A percentile compares a stretch with the other conserved stretches of the same genome.
Evolutionary conservation across 2,797 vertebrate species (phyloP).

Genomic region (Gorsachius magnificus): DNA sequence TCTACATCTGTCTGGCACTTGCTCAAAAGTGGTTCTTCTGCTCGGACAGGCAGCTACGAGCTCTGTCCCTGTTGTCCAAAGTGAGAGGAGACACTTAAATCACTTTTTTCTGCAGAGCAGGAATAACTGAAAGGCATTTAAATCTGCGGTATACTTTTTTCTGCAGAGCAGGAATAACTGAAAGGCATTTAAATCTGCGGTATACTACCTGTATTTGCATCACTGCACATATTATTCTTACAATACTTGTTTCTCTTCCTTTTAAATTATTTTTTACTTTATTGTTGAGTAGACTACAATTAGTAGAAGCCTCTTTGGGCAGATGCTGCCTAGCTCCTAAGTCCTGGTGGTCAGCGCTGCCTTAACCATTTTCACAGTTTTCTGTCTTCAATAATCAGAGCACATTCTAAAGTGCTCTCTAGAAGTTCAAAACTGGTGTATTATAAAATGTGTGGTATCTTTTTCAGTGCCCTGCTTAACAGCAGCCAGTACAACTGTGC

Average conservation of each 20-base stretch:
- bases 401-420: not conserved
- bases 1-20: rapidly evolving
- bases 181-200: not conserved
- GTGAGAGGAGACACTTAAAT: not conserved
- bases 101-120: not conserved
- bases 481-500: not conserved
- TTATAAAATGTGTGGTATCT: not conserved
- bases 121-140: not conserved
- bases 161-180: not conserved
- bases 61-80: too few species aligned
- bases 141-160: not conserved
- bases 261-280: not conserved
- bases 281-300: not conserved
- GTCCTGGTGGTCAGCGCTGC: not conserved
- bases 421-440: not conserved
- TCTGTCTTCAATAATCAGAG: not conserved
- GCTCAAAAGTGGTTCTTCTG: not conserved
- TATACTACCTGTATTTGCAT: not conserved
- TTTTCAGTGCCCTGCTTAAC: not conserved
- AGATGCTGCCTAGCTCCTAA: not conserved
- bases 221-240: not conserved
- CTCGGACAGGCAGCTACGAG: not conserved
- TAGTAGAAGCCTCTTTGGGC: not conserved
- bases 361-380: not conserved
- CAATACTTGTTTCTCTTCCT: rapidly evolving